phyloP scores from a whole-genome alignment of 2,888 invertebrate species.

The Limnephilus lunatus region DNA sequence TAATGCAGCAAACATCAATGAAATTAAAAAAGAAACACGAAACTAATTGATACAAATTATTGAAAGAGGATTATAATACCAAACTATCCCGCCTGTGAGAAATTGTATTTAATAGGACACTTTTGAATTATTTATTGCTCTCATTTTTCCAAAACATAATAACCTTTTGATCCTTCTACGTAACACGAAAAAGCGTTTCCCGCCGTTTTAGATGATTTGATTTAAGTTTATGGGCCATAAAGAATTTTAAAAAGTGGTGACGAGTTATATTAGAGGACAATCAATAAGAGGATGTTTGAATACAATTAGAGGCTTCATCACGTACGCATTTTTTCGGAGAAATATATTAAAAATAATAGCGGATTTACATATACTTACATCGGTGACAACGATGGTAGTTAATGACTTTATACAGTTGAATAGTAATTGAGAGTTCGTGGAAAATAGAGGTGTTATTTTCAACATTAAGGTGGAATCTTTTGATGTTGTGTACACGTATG shows the following conservation, averaged over 20 bases:
- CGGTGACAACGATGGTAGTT: neutral
- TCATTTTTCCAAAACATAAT: neutral
- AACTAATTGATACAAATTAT: neutral
- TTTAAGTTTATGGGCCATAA: neutral
- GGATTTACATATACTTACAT: neutral
- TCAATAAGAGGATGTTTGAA: neutral
- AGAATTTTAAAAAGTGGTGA: neutral
- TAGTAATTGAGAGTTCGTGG: neutral
- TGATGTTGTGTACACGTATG: neutral
- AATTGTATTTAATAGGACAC: neutral
- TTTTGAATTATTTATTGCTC: neutral
- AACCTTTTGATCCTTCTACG: neutral
- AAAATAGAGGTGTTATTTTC: slow-evolving; percentile 2
- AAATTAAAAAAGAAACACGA: neutral
- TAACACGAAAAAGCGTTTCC: neutral
- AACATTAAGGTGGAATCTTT: neutral
- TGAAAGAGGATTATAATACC: neutral
- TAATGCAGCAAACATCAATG: neutral
- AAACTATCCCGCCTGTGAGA: neutral
- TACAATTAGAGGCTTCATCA: neutral
- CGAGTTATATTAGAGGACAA: neutral
- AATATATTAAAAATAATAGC: neutral
- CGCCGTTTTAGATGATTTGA: neutral
- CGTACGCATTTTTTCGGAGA: neutral
- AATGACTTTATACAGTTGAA: neutral